Evolutionary conservation across 2,888 invertebrate species (phyloP), one percentile per base, ranked within the genome.

Genomic region (Conistra vaccinii): DNA sequence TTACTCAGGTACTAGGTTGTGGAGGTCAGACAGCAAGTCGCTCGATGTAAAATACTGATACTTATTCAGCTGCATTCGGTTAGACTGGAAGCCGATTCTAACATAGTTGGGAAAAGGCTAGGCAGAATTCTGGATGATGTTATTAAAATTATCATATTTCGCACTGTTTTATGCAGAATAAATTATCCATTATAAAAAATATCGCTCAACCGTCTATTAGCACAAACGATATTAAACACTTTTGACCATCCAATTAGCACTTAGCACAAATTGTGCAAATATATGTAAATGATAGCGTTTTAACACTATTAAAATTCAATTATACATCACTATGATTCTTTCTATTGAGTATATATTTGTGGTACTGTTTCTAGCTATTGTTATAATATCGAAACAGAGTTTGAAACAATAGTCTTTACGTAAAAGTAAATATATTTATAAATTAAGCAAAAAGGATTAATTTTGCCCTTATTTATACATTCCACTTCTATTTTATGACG

Each of bases 271-370:
- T 48, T 62, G 5, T n/a, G n/a, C n/a, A n/a, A n/a, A n/a, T 32
- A 42, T 3, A 14, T 23, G 39, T 23, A 3, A 53, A 1, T 17
- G 23, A 12, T 17, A 73, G n/a, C 14, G 29, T 29, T 65, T 48
- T 23, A 42, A 51, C n/a, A 51, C 3, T n/a, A 17, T 58, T 26
- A 26, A 26, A 57, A n/a, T 67, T 68, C 0, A 35, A 78, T 32
- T 57, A 20, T 51, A 72, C 81, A 82, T 73, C 78, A 81, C 81
- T 83, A 68, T 69, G 42, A 73, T 48, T 57, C 9, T 65, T 69
- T 66, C 35, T 53, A n/a, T 65, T 42, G 1, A 73, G 26, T 60
- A 10, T 53, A 32, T 62, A 62, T 58, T 55, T 67, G 58, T 78
- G 69, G 60, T 68, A 78, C 58, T 69, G 4, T 70, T 73, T 82